A percentile compares a stretch with the other conserved stretches of the same genome.
These are phyloP conservation scores for Conchocele bisecta DNA, from an alignment of 2,888 invertebrate genomes.

Conservation along the genomic window DNA sequence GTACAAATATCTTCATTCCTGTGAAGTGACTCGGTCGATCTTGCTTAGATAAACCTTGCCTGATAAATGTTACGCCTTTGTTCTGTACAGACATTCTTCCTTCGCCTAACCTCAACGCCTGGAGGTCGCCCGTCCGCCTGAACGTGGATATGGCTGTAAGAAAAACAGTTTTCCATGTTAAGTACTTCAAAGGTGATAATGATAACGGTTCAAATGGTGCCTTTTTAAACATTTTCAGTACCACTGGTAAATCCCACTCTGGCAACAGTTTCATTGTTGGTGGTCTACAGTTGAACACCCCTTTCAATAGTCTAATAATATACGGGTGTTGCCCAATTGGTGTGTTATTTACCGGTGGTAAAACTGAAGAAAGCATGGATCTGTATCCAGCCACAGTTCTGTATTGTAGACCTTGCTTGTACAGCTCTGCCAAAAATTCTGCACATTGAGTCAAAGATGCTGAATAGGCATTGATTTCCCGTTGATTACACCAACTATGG, in stretches of 20 bases:
- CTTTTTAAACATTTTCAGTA: background rate
- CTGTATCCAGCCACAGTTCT: constrained; percentile 15
- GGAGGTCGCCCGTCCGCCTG: constrained; percentile 27
- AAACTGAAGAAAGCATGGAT: constrained; percentile 13
- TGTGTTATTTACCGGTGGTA: constrained; percentile 5
- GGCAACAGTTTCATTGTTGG: background rate
- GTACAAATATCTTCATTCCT: constrained; percentile 21
- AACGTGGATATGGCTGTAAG: constrained; percentile 30
- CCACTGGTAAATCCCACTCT: constrained; percentile 10
- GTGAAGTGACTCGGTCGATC: constrained; percentile 26
- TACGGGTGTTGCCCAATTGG: constrained; percentile 19
- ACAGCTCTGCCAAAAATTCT: constrained; percentile 12
- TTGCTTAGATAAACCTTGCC: constrained; percentile 14
- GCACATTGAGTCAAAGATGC: constrained; percentile 23
- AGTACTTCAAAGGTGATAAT: constrained; percentile 5
- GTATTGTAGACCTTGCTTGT: constrained; percentile 12
- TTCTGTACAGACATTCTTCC: constrained; percentile 17
- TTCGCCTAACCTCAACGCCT: constrained; percentile 25
- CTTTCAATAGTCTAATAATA: constrained; percentile 18
- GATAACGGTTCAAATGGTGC: constrained; percentile 14
- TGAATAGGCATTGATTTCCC: constrained; percentile 23
- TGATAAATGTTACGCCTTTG: constrained; percentile 22
- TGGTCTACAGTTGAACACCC: constrained; percentile 12
- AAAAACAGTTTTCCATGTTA: constrained; percentile 23
- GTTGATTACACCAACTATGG: constrained; percentile 23